A percentile compares a stretch with the other conserved stretches of the same genome.
phyloP scores from a whole-genome alignment of 2,888 invertebrate genomes.

The Parthenolecanium corni region DNA sequence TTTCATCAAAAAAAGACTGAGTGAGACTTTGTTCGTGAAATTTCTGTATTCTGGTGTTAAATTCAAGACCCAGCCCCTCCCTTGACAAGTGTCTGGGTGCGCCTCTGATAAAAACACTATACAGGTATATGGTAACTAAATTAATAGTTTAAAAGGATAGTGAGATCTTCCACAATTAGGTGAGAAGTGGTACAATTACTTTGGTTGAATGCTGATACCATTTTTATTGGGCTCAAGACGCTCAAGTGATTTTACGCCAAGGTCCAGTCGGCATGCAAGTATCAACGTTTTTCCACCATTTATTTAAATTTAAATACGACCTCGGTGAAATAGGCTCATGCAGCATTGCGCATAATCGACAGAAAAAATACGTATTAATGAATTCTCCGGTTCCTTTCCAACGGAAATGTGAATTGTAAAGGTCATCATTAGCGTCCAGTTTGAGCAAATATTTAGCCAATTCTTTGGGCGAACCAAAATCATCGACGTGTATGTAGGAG shows the following conservation, averaged over 20 bases:
- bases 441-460: slow-evolving; percentile 75
- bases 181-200: no score
- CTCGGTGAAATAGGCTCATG: slow-evolving; percentile 52
- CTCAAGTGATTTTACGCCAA: slow-evolving; percentile 45
- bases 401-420: slow-evolving; percentile 88
- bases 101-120: no score
- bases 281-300: slow-evolving; percentile 80
- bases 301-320: slow-evolving; percentile 71
- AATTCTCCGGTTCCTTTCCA: slow-evolving; percentile 94
- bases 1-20: no score
- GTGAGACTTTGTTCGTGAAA: no score
- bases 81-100: no score
- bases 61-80: no score
- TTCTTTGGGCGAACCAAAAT: slow-evolving; percentile 76
- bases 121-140: no score
- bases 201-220: no score
- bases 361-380: slow-evolving; percentile 91
- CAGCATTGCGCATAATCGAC: slow-evolving; percentile 74
- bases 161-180: no score
- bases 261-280: slow-evolving; percentile 60
- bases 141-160: no score
- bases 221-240: no score
- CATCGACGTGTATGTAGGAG: slow-evolving; percentile 91
- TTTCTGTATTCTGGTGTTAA: no score
- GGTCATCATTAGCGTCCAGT: slow-evolving; percentile 72